Conservation (phyloP, 2,113 vertebrate species). For the Cephalopterus ornatus region DNA sequence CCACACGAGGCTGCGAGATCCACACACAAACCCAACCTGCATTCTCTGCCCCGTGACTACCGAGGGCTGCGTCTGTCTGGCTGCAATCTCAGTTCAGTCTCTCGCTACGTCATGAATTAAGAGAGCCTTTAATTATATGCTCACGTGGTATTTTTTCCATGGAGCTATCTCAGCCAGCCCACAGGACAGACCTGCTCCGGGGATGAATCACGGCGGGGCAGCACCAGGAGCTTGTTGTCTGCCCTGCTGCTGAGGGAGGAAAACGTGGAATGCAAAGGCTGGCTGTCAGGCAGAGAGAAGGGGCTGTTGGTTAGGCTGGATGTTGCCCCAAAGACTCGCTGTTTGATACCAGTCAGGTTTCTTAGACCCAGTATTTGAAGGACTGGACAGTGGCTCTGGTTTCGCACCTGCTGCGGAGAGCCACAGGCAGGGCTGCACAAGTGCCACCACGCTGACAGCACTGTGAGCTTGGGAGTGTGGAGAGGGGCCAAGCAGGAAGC, state of each 20-base stretch:
- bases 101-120: slow-evolving; percentile 26
- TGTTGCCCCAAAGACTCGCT: background rate
- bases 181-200: slow-evolving; percentile 65
- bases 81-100: slow-evolving; percentile 21
- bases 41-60: background rate
- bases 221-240: slow-evolving; percentile 2
- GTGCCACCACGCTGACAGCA: background rate
- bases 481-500: background rate
- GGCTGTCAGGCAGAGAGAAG: background rate
- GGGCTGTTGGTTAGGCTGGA: background rate
- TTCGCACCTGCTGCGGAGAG: background rate
- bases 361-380: background rate
- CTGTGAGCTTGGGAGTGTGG: background rate
- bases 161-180: slow-evolving; percentile 32
- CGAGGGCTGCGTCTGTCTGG: background rate
- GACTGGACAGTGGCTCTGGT: background rate
- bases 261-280: background rate
- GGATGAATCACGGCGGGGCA: slow-evolving; percentile 46
- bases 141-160: slow-evolving; percentile 47
- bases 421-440: background rate
- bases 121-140: slow-evolving; percentile 48
- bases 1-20: background rate
- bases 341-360: background rate
- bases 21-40: background rate
- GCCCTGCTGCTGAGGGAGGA: background rate